Conservation (phyloP, 1,140 invertebrate genomes). For the Hetaerina americana region DNA sequence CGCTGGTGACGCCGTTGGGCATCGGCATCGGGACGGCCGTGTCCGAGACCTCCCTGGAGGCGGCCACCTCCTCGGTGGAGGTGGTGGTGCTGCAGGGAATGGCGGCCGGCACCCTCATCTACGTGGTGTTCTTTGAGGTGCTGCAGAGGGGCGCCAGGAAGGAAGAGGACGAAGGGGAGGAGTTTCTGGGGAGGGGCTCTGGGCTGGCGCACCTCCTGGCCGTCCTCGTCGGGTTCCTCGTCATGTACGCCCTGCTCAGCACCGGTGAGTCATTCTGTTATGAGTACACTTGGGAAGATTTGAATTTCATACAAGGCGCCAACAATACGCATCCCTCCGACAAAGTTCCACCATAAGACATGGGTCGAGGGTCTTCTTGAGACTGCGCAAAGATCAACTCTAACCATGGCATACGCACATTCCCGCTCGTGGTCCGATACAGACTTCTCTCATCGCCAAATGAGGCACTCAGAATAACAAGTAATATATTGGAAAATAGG, state of each 20-base stretch:
- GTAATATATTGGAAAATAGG: too few species aligned
- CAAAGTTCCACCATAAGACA: too few species aligned
- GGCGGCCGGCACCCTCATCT: slow-evolving; percentile 48
- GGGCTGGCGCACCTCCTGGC: slow-evolving; percentile 29
- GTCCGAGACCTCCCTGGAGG: slow-evolving; percentile 28
- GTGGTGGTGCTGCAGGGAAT: slow-evolving; percentile 37
- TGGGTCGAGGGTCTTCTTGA: not conserved
- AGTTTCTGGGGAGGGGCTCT: slow-evolving; percentile 3
- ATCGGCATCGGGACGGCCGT: slow-evolving; percentile 45
- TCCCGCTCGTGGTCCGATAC: too few species aligned
- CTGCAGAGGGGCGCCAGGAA: slow-evolving; percentile 28
- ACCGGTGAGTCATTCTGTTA: slow-evolving; percentile 21
- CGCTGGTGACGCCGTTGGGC: slow-evolving; percentile 62
- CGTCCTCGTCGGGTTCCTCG: slow-evolving; percentile 28
- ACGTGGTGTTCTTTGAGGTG: slow-evolving; percentile 56
- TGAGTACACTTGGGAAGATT: not conserved
- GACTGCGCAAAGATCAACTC: not conserved
- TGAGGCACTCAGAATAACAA: too few species aligned
- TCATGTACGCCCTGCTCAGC: slow-evolving; percentile 31
- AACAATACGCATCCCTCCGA: not conserved
- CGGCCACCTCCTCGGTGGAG: slow-evolving; percentile 38
- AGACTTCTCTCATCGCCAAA: too few species aligned
- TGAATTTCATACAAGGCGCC: not conserved
- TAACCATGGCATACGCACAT: too few species aligned
- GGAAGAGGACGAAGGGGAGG: slow-evolving; percentile 13